Evolutionary conservation across 2,797 vertebrate species (phyloP).

Genomic region (Melanitta fusca): DNA sequence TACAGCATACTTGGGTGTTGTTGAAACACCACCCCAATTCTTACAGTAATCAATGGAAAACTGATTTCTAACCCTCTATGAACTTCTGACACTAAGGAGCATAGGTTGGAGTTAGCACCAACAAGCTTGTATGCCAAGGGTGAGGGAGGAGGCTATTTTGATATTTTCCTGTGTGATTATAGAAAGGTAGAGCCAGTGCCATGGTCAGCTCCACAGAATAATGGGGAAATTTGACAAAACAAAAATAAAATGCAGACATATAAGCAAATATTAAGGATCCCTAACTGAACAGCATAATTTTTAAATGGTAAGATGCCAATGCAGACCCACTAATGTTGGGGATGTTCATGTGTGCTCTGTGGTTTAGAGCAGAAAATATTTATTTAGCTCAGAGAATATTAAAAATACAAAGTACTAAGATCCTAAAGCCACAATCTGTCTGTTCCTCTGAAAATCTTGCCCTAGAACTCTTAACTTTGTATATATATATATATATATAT

Average conservation of each 20-base stretch:
- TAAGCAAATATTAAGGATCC: background rate
- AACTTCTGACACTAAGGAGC: background rate
- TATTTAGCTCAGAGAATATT: background rate
- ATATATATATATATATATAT: too few relatives aligned
- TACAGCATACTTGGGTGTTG: background rate
- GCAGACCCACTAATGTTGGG: background rate
- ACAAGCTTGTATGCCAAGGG: background rate
- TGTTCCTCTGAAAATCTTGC: background rate
- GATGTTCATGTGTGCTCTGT: background rate
- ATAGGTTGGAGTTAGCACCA: background rate
- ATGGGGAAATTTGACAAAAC: background rate
- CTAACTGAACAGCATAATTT: background rate
- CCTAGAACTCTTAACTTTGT: background rate
- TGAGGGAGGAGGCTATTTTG: background rate
- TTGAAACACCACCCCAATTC: background rate
- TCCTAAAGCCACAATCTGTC: background rate
- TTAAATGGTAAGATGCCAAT: background rate
- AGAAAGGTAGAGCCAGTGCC: background rate
- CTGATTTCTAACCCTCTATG: background rate
- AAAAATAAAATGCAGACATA: background rate
- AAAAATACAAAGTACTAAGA: background rate
- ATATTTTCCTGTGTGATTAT: background rate
- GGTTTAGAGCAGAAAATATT: background rate
- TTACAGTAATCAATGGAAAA: background rate
- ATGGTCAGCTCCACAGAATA: background rate